phyloP scores from a whole-genome alignment of 2,888 invertebrate species.

The Dysmachus trigonus region DNA sequence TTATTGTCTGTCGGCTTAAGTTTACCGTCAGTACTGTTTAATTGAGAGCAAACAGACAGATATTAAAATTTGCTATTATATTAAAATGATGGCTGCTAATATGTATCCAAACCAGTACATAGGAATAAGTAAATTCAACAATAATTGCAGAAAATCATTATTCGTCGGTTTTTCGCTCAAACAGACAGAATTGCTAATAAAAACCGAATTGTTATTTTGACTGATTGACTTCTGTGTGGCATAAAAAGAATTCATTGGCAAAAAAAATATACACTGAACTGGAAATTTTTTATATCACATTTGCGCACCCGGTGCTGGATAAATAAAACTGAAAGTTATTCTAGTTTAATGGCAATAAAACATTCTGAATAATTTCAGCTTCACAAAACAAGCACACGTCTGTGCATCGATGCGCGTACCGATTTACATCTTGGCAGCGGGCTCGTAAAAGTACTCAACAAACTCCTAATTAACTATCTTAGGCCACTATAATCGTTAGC shows the following conservation, averaged over 20 bases:
- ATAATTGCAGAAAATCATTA: not conserved
- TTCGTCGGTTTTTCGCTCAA: not conserved
- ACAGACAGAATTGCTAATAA: not conserved
- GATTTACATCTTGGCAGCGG: not conserved
- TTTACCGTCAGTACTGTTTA: too few species aligned
- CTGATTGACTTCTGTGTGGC: not conserved
- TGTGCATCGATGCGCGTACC: not conserved
- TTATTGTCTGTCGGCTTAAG: too few species aligned
- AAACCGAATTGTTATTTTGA: not conserved
- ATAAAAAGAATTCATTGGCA: not conserved
- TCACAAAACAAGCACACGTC: not conserved
- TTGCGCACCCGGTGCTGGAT: not conserved
- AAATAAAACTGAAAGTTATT: not conserved
- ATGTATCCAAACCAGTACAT: too few species aligned
- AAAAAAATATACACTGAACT: not conserved
- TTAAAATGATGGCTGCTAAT: not conserved
- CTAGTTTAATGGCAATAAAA: not conserved
- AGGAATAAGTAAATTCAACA: too few species aligned
- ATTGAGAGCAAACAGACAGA: too few species aligned
- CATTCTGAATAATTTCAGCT: not conserved
- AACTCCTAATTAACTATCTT: conserved; percentile 31
- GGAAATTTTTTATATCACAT: not conserved
- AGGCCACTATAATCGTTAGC: not conserved
- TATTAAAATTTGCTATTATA: not conserved
- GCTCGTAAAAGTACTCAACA: conserved; percentile 29